Base-by-base conservation (phyloP, 2,888 invertebrate species). In the Elaeidobius kamerunicus region DNA sequence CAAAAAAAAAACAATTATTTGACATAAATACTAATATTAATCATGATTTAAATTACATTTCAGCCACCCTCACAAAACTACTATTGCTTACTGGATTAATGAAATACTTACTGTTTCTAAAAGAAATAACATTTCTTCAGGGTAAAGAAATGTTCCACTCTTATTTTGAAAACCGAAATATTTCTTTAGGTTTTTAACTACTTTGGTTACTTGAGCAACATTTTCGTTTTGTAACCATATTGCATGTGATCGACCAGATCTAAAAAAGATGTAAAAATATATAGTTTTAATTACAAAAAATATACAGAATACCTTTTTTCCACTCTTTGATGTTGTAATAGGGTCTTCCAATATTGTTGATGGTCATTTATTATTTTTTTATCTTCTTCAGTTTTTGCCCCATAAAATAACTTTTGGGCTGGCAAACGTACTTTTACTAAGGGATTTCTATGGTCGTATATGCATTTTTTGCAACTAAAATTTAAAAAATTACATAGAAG, bases 41-140 rank as follows among this genome's bases (percentile, higher is more conserved):
- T 36, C n/a, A 36, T 14, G 7, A 36, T 36, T n/a, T n/a, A n/a
- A n/a, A n/a, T n/a, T n/a, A n/a, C n/a, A n/a, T n/a, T n/a, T n/a
- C n/a, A n/a, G n/a, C n/a, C 23, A 23, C 4, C 23, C 9, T 23
- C 23, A 23, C 9, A 9, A 23, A 23, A 23, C 4, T 9, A 23
- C 23, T 6, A 4, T 6, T 6, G 23, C 9, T 23, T n/a, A n/a
- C 18, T 16, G 9, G 14, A 45, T 46, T 6, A n/a, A 20, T 32
- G 44, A 20, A 7, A 15, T 38, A 65, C 75, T 75, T 74, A 85
- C 86, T 65, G 78, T 75, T 78, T 86, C 86, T 65, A 86, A 71
- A 39, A 86, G 72, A 66, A 77, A 79, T 34, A 86, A 69, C 28
- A 82, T 76, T 74, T 86, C 86, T 69, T 85, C 85, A 2, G 85